Evolutionary conservation across 2,888 invertebrate genomes (phyloP).

Genomic region (Thyatira batis): DNA sequence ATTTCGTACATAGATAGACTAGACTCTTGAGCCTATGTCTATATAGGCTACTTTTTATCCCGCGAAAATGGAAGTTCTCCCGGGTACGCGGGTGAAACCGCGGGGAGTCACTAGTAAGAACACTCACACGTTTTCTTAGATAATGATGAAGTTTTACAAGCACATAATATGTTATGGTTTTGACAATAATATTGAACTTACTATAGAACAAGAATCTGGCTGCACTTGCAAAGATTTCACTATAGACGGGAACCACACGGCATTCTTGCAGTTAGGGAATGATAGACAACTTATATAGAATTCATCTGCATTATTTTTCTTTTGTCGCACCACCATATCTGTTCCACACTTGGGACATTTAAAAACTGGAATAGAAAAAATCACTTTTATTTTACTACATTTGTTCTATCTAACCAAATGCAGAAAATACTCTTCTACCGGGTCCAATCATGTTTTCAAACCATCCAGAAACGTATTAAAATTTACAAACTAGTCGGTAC

Average conservation of each 20-base stretch:
- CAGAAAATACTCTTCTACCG: too few species aligned
- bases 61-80: too few species aligned
- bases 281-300: constrained; percentile 88
- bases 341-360: constrained; percentile 90
- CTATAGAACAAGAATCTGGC: constrained; percentile 83
- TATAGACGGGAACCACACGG: constrained; percentile 90
- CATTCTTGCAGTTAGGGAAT: constrained; percentile 91
- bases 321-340: constrained; percentile 86
- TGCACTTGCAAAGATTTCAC: constrained; percentile 85
- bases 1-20: too few species aligned
- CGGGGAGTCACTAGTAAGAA: too few species aligned
- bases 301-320: constrained; percentile 86
- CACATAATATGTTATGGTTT: neutral
- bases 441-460: too few species aligned
- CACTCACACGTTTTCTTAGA: neutral
- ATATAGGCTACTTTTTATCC: too few species aligned
- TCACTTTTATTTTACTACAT: too few species aligned
- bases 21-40: too few species aligned
- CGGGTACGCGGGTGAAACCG: too few species aligned
- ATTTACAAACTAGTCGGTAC: too few species aligned
- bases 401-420: too few species aligned
- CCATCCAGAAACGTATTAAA: too few species aligned
- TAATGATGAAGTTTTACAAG: neutral
- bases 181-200: constrained; percentile 34
- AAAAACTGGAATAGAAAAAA: constrained; percentile 78